Conservation (phyloP, 2,888 invertebrate genomes). For the Lithosia quadra region DNA sequence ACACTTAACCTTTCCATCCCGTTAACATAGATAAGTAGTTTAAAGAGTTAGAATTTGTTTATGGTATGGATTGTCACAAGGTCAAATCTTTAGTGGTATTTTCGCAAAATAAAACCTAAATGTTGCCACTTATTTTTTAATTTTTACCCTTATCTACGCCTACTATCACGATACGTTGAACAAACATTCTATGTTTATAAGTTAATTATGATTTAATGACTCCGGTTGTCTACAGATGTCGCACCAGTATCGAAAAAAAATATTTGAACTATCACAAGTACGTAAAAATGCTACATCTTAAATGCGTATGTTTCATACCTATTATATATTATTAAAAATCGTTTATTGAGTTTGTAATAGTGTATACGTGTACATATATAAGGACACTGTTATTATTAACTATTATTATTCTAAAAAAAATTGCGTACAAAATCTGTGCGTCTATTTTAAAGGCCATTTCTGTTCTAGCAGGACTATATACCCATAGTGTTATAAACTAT, state of each 20-base stretch:
- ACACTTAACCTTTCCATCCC: too few species aligned
- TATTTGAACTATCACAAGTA: slow-evolving; percentile 67
- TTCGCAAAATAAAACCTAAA: too few species aligned
- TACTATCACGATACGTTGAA: too few species aligned
- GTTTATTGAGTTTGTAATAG: slow-evolving; percentile 48
- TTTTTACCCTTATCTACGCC: too few species aligned
- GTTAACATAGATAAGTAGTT: too few species aligned
- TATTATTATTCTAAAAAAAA: slow-evolving; percentile 53
- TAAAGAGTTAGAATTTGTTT: too few species aligned
- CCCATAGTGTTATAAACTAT: slow-evolving; percentile 48
- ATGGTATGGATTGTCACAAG: too few species aligned
- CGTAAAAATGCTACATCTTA: slow-evolving; percentile 74
- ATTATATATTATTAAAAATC: slow-evolving; percentile 47
- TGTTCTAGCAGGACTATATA: slow-evolving; percentile 60
- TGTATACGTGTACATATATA: slow-evolving; percentile 54
- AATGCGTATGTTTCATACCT: slow-evolving; percentile 64
- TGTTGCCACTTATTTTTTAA: too few species aligned
- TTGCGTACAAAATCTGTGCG: slow-evolving; percentile 60
- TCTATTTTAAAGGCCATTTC: slow-evolving; percentile 55
- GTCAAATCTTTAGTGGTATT: too few species aligned
- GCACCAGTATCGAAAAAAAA: slow-evolving; percentile 51
- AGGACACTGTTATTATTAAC: slow-evolving; percentile 61
- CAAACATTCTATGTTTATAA: not conserved
- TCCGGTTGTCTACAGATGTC: slow-evolving; percentile 21
- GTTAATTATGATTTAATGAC: not conserved